These are phyloP conservation scores for Brachyhypopomus occidentalis DNA, from an alignment of 2,113 vertebrate species.

Conservation along the genomic window DNA sequence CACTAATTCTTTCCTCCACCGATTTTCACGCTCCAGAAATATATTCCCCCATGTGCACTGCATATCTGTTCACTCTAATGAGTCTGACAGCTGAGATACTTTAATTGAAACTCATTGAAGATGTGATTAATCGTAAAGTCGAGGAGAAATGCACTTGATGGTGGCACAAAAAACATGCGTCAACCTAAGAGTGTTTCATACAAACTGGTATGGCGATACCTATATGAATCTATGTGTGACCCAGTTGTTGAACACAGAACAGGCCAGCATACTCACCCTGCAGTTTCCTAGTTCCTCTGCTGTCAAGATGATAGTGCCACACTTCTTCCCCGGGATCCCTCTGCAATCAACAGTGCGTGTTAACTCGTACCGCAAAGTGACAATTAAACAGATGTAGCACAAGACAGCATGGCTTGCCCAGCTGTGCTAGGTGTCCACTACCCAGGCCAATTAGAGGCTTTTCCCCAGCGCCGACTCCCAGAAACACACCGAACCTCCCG, in stretches of 20 bases:
- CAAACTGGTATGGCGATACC: not conserved
- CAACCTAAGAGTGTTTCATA: not conserved
- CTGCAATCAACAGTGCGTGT: slow-evolving; percentile 60
- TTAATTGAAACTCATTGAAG: slow-evolving; percentile 25
- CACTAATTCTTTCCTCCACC: not conserved
- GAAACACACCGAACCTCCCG: not conserved
- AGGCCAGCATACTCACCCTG: slow-evolving; percentile 67
- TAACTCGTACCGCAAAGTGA: slow-evolving; percentile 27
- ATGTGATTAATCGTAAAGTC: slow-evolving; percentile 2
- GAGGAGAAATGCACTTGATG: not conserved
- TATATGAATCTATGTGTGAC: not conserved
- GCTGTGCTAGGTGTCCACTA: not conserved
- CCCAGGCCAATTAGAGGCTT: not conserved
- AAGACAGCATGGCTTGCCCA: not conserved
- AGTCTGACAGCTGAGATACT: not conserved
- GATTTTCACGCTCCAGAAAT: not conserved
- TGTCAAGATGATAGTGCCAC: slow-evolving; percentile 71
- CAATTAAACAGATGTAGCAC: slow-evolving; percentile 30
- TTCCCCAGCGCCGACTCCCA: not conserved
- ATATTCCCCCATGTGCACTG: slow-evolving; percentile 8
- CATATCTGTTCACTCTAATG: not conserved
- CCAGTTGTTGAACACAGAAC: not conserved
- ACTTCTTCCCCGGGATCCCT: slow-evolving; percentile 77
- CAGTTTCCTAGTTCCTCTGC: slow-evolving; percentile 78
- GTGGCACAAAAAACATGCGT: no score